Base-by-base conservation (phyloP, 1,140 invertebrate genomes). In the Cardiocondyla obscurior region DNA sequence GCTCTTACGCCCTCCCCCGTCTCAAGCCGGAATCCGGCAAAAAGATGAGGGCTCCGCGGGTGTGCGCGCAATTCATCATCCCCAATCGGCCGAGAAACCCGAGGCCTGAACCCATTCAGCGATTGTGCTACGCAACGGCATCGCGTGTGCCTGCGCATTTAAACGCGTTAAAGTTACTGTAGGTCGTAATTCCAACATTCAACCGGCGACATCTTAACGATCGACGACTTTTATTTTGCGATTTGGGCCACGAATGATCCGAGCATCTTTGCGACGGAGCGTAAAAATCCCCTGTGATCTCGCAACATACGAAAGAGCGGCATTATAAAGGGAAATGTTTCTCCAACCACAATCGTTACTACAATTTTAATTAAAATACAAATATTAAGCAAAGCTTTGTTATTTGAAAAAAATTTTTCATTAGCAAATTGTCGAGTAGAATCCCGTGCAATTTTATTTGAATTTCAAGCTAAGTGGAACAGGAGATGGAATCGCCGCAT, bases 61-160 rank as follows among this genome's bases (percentile, higher is more conserved):
- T 3, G n/a, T n/a, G 39, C n/a, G 28, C 12, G 12, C 57, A 16
- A 76, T 76, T 76, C 28, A 76, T 76, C 57, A 76, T 44, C 55
- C 39, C n/a, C 42, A 7, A 30, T 16, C 39, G 28, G 39, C 3
- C 14, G 44, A 69, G 10, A 44, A n/a, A 64, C 8, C 42, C 30
- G 12, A 10, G 28, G 16, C n/a, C n/a, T 16, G 62, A 62, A 62
- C 7, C 57, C 57, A 76, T 76, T 76, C 72, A 74, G 39, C 22
- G 55, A 62, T 60, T 46, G 55, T 62, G 25, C 28, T 16, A 46
- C 39, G 33, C 33, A 1, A 30, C 28, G 8, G 28, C 39, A 7
- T 25, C 14, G 55, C 3, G 55, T 44, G 36, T 62, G 72, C 14
- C 72, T 36, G 2, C 28, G 39, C 57, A 62, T 76, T 16, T 76